Evolutionary conservation across 2,797 vertebrate species (phyloP).

Genomic region (Hylomyscus alleni): DNA sequence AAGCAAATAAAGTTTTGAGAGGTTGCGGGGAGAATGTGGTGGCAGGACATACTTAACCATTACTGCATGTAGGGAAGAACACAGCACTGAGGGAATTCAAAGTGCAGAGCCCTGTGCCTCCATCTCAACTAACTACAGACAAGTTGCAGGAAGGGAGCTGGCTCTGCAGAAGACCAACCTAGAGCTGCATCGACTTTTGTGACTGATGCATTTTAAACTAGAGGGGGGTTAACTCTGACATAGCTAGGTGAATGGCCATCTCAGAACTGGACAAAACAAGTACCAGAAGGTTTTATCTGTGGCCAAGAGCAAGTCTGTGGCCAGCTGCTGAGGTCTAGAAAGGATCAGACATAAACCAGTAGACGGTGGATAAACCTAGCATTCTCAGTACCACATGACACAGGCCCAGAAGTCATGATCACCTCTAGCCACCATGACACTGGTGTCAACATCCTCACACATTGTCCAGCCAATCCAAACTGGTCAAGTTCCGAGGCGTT

Average conservation of each 20-base stretch:
- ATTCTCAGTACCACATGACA: not conserved
- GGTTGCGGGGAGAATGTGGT: constrained; percentile 69
- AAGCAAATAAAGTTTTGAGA: constrained; percentile 69
- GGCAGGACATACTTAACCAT: not conserved
- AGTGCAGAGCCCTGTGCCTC: not conserved
- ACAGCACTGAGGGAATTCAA: not conserved
- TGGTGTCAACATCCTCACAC: not conserved
- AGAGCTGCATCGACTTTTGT: not conserved
- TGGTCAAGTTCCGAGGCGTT: not conserved
- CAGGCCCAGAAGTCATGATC: not conserved
- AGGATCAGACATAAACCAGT: not conserved
- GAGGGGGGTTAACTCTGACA: not conserved
- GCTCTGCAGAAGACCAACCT: not conserved
- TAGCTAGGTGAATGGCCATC: too few relatives aligned
- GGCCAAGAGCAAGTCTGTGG: not conserved
- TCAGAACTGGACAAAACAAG: constrained; percentile 26
- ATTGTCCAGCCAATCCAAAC: not conserved
- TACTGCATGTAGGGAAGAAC: not conserved
- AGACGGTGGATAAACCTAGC: not conserved
- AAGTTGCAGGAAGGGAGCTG: not conserved
- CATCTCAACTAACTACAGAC: not conserved
- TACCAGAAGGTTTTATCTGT: not conserved
- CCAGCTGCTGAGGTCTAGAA: not conserved
- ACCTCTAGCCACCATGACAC: not conserved
- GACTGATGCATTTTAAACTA: not conserved